Evolutionary conservation across 2,888 invertebrate genomes (phyloP).

Genomic region (Rhabditoides inermis): DNA sequence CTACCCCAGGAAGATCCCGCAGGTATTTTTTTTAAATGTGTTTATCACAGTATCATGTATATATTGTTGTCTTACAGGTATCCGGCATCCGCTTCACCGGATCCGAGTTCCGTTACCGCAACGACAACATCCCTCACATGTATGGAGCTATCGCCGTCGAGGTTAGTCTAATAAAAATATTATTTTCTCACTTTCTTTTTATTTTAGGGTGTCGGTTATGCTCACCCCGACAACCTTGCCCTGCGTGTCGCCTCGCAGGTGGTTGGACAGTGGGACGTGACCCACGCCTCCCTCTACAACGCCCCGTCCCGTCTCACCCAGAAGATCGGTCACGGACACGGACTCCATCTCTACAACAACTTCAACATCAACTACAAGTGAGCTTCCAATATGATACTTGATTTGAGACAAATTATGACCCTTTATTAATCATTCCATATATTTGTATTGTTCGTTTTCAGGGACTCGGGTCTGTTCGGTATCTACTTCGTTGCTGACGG

Average conservation of each 20-base stretch:
- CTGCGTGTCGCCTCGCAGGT: conserved; percentile 31
- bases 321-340: conserved; percentile 31
- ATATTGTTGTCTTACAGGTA: conserved; percentile 45
- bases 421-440: background rate
- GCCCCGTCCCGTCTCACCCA: conserved; percentile 42
- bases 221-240: conserved; percentile 40
- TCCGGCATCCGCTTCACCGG: conserved; percentile 75
- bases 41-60: background rate
- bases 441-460: conserved; percentile 6
- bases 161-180: conserved; percentile 73
- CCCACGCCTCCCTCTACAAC: conserved; percentile 41
- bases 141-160: conserved; percentile 87
- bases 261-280: conserved; percentile 45
- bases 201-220: conserved; percentile 38
- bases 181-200: background rate
- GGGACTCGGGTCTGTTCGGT: conserved; percentile 43
- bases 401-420: background rate
- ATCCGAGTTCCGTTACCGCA: conserved; percentile 48
- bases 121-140: conserved; percentile 70
- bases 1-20: conserved; percentile 62
- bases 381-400: background rate
- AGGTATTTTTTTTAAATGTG: conserved; percentile 52
- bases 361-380: conserved; percentile 94
- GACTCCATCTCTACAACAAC: conserved; percentile 57
- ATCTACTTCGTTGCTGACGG: conserved; percentile 41